Base-by-base conservation (phyloP, 1,140 invertebrate genomes). In the Ylistrum balloti region DNA sequence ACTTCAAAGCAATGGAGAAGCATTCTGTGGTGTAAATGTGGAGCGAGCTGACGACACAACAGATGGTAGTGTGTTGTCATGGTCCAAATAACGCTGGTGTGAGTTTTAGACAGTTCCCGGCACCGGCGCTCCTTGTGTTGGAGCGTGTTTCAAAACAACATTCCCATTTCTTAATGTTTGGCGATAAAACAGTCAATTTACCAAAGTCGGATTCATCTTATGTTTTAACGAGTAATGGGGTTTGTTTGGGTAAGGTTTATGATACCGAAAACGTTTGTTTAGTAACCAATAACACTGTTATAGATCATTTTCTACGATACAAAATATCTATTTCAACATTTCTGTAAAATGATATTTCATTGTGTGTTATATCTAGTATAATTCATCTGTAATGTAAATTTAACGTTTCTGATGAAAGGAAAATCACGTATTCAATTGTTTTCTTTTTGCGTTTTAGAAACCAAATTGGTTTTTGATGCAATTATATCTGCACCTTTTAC, bases 151-250 rank as follows among this genome's bases (percentile, higher is more conserved):
- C 56, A 74, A 74, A 74, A 74, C 56, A 74, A 74, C 56, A 74
- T 74, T 74, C 56, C 56, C 56, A 74, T 74, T 74, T 74, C 56
- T 74, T 74, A 74, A 74, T 74, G 56, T n/a, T 74, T 74, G n/a
- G 9, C 56, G 22, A 74, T 74, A 74, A 74, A 74, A 74, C 56
- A 74, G 56, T 28, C 56, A n/a, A 74, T 74, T 74, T 74, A n/a
- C 56, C n/a, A 74, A 74, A 74, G 56, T 28, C 56, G 56, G 56
- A 74, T 7, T 74, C 56, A n/a, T 9, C 56, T 74, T 28, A 17
- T 74, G 56, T 74, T 74, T 28, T 74, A 74, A 74, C 56, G 56
- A 74, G 56, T 74, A 74, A 28, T 22, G 56, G 5, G 22, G 22
- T 74, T 74, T 74, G 22, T 28, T 74, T 74, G 17, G 15, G 5